Conservation (phyloP, 2,888 invertebrate genomes). For the Bembecia ichneumoniformis region DNA sequence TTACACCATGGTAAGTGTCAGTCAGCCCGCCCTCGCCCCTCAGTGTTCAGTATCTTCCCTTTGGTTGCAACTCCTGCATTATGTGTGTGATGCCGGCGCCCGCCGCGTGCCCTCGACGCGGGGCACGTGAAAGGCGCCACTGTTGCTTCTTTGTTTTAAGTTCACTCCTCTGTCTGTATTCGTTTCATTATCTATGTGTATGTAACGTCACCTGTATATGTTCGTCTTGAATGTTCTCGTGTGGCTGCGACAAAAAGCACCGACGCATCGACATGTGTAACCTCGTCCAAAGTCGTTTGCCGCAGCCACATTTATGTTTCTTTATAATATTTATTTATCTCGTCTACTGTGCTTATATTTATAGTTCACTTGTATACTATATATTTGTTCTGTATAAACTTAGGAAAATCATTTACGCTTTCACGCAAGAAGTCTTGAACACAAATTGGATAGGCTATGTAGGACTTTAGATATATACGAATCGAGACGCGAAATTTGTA, state of each 20-base stretch:
- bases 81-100: slow-evolving; percentile 61
- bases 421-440: slow-evolving; percentile 69
- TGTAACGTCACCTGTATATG: slow-evolving; percentile 68
- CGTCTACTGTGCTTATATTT: slow-evolving; percentile 70
- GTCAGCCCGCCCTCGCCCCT: slow-evolving; percentile 74
- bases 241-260: slow-evolving; percentile 61
- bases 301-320: slow-evolving; percentile 60
- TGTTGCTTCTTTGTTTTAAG: slow-evolving; percentile 65
- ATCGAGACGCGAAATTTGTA: slow-evolving; percentile 60
- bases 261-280: slow-evolving; percentile 24
- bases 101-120: slow-evolving; percentile 54
- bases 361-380: slow-evolving; percentile 55
- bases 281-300: slow-evolving; percentile 42
- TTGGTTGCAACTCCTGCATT: slow-evolving; percentile 73
- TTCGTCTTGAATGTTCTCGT: slow-evolving; percentile 69
- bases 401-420: slow-evolving; percentile 74
- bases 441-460: slow-evolving; percentile 49
- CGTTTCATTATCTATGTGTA: slow-evolving; percentile 74
- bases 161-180: slow-evolving; percentile 71
- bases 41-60: slow-evolving; percentile 71
- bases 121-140: slow-evolving; percentile 59
- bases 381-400: slow-evolving; percentile 60
- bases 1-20: slow-evolving; percentile 98
- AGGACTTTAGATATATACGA: slow-evolving; percentile 60
- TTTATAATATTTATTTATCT: slow-evolving; percentile 69